A percentile compares a stretch with the other conserved stretches of the same genome.
These are phyloP conservation scores for Halcyon senegalensis DNA, from an alignment of 2,113 vertebrate species.

Conservation along the genomic window DNA sequence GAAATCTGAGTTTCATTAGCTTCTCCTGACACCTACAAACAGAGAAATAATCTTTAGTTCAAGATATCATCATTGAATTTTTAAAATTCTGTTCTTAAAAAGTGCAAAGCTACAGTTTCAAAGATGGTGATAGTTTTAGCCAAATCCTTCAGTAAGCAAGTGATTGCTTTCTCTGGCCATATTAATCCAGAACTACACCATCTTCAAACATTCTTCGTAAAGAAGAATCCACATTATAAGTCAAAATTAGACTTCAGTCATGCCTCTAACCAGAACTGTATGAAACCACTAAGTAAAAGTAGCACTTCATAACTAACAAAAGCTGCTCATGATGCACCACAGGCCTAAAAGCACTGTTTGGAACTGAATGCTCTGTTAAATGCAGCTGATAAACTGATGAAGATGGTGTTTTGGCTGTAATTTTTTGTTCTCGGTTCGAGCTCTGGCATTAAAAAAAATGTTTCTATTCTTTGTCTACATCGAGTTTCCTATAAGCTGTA, in stretches of 20 bases:
- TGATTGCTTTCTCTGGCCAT: not conserved
- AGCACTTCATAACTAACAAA: not conserved
- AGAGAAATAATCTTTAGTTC: constrained; percentile 22
- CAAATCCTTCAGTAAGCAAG: not conserved
- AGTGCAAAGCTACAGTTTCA: not conserved
- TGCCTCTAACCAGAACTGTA: not conserved
- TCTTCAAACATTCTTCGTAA: not conserved
- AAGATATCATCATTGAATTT: not conserved
- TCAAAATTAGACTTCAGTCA: not conserved
- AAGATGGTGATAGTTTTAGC: not conserved
- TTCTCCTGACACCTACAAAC: constrained; percentile 92
- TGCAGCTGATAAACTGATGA: not conserved
- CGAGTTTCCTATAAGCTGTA: not conserved
- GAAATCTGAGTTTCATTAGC: constrained; percentile 97
- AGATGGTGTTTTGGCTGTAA: not conserved
- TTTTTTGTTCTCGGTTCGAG: not conserved
- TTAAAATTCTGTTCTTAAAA: not conserved
- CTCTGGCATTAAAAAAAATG: not conserved
- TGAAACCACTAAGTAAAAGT: not conserved
- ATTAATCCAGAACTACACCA: not conserved
- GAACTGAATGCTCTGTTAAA: not conserved
- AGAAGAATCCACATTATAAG: not conserved
- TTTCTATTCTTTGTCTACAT: not conserved
- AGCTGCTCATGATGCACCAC: not conserved
- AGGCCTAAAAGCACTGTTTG: not conserved